Percentiles rank a stretch among this genome's conserved stretches.
Conservation (phyloP, 2,888 invertebrate species). For the Netelia melanura region DNA sequence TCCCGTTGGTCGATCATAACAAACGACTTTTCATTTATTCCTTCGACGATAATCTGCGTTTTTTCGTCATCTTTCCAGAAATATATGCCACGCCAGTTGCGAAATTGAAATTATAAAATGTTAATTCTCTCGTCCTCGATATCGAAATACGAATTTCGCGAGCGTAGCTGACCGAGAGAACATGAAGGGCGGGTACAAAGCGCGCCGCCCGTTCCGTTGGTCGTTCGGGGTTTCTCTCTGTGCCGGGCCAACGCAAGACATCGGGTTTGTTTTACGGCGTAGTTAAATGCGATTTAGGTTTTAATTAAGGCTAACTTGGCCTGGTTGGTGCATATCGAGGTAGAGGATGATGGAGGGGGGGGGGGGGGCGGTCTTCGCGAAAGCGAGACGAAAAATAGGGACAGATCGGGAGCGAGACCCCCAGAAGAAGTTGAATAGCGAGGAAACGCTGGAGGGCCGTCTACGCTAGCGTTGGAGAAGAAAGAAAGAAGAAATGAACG, state of each 20-base stretch:
- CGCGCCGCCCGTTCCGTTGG: conserved; percentile 62
- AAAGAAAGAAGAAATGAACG: conserved; percentile 36
- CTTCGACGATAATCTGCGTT: background rate
- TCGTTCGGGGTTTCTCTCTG: conserved; percentile 1
- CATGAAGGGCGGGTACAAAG: too few species aligned
- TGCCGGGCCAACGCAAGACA: conserved; percentile 73
- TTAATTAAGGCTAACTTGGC: conserved; percentile 80
- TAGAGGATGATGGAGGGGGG: background rate
- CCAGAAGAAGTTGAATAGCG: conserved; percentile 29
- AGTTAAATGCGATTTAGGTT: conserved; percentile 81
- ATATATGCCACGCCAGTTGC: conserved; percentile 32
- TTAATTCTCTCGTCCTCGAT: conserved; percentile 1
- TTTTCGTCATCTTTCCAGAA: background rate
- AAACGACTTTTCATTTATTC: conserved; percentile 28
- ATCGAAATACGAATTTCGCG: conserved; percentile 40
- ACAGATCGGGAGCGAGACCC: conserved; percentile 67
- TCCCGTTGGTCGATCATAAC: conserved; percentile 22
- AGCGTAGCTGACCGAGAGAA: conserved; percentile 26
- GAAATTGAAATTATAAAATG: conserved; percentile 6
- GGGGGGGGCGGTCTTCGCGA: background rate
- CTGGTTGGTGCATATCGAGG: conserved; percentile 33
- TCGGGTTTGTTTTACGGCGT: conserved; percentile 80
- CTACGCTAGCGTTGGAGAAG: conserved; percentile 14
- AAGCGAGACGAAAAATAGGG: conserved; percentile 69
- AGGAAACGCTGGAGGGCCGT: conserved; percentile 47